Conservation (phyloP, 2,113 vertebrate genomes). For the Ceyx margarethae region DNA sequence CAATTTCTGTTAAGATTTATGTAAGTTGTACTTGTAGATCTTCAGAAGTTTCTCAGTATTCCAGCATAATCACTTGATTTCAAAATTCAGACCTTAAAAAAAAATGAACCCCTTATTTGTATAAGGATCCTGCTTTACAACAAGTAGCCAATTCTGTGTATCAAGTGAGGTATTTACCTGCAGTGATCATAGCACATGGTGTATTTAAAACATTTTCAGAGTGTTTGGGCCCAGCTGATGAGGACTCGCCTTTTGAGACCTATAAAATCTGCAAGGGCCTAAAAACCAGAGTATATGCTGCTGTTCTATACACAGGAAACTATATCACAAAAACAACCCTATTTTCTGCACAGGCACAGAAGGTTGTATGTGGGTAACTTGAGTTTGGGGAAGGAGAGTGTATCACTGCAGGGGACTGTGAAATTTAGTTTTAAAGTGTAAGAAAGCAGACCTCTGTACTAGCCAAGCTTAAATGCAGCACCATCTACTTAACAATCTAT, state of each 20-base stretch:
- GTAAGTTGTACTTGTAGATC: background rate
- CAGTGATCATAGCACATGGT: background rate
- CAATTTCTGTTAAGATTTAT: background rate
- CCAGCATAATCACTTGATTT: background rate
- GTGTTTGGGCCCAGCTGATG: background rate
- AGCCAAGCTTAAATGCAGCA: background rate
- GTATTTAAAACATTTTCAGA: background rate
- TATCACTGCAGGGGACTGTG: background rate
- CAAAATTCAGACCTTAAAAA: background rate
- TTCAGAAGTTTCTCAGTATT: background rate
- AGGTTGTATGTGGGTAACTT: background rate
- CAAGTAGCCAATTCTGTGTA: accelerated
- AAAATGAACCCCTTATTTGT: background rate
- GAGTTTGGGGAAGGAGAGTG: background rate
- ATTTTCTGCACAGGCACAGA: background rate
- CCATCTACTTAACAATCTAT: background rate
- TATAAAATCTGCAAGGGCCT: background rate
- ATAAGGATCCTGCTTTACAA: background rate
- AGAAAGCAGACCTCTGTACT: background rate
- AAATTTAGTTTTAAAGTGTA: background rate
- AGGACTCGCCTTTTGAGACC: background rate
- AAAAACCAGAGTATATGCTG: background rate
- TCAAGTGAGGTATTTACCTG: background rate
- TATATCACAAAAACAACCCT: background rate
- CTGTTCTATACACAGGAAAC: background rate